Evolutionary conservation across 2,113 vertebrate genomes (phyloP).

Genomic region (Scomber japonicus): DNA sequence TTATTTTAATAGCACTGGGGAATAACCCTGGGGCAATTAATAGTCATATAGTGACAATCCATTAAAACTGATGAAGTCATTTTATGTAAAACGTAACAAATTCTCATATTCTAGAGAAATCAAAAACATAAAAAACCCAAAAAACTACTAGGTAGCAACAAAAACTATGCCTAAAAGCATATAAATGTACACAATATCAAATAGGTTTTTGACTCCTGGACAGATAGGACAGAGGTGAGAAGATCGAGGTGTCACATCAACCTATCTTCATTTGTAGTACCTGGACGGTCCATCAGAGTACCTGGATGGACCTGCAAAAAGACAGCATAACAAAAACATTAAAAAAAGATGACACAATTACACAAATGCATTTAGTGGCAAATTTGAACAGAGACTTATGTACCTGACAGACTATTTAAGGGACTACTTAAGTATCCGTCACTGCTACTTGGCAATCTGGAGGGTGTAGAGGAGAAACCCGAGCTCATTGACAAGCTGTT

Average conservation of each 20-base stretch:
- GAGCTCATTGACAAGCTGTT: constrained; percentile 59
- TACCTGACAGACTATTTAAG: constrained; percentile 45
- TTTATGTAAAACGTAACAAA: constrained; percentile 13
- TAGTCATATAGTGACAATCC: constrained; percentile 2
- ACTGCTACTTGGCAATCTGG: constrained; percentile 52
- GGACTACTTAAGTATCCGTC: constrained; percentile 65
- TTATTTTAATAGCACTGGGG: constrained; percentile 50
- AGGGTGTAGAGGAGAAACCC: constrained; percentile 60
- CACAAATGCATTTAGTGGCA: background rate
- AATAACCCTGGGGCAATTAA: background rate
- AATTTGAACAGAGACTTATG: background rate
- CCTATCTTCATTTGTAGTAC: constrained; percentile 76
- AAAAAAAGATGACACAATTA: background rate
- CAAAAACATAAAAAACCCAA: background rate
- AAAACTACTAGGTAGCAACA: background rate
- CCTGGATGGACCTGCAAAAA: constrained; percentile 73
- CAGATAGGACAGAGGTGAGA: background rate
- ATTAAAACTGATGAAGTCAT: background rate
- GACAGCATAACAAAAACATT: background rate
- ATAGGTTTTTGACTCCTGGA: background rate
- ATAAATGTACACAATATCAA: background rate
- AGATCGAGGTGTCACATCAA: background rate
- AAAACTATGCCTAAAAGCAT: background rate
- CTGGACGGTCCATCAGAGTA: constrained; percentile 61
- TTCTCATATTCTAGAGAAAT: background rate